phyloP scores from a whole-genome alignment of 2,888 invertebrate genomes.

The Leptopilina syphax region DNA sequence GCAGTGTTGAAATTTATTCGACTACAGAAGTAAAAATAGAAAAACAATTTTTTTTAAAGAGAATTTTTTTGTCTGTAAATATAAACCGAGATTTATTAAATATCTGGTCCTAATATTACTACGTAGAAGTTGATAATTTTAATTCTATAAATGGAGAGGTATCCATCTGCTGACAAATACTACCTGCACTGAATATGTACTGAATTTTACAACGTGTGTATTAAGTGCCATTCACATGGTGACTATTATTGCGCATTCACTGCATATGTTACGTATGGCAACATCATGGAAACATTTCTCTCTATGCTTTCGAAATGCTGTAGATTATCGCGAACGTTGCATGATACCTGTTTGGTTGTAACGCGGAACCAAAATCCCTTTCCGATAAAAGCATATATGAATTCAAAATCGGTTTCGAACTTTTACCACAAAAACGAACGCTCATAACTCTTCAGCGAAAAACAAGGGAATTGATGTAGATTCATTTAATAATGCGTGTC shows the following conservation, averaged over 20 bases:
- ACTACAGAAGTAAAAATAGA: background rate
- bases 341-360: conserved; percentile 27
- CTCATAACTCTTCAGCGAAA: background rate
- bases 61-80: background rate
- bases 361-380: conserved; percentile 15
- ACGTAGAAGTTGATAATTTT: background rate
- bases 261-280: conserved; percentile 18
- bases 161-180: background rate
- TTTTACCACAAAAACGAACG: background rate
- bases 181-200: conserved; percentile 24
- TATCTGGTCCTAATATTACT: too few relatives aligned
- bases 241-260: conserved; percentile 34
- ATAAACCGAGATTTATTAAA: background rate
- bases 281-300: conserved; percentile 18
- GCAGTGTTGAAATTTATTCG: background rate
- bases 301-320: conserved; percentile 22
- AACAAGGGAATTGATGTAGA: background rate
- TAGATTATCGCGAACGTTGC: conserved; percentile 2
- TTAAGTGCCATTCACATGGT: conserved; percentile 32
- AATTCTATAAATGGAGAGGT: background rate
- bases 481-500: conserved; percentile 14
- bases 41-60: background rate
- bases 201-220: conserved; percentile 33
- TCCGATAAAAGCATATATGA: conserved; percentile 23
- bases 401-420: conserved; percentile 23